Base-by-base conservation (phyloP, 1,140 invertebrate species). In the Anoplophora glabripennis region DNA sequence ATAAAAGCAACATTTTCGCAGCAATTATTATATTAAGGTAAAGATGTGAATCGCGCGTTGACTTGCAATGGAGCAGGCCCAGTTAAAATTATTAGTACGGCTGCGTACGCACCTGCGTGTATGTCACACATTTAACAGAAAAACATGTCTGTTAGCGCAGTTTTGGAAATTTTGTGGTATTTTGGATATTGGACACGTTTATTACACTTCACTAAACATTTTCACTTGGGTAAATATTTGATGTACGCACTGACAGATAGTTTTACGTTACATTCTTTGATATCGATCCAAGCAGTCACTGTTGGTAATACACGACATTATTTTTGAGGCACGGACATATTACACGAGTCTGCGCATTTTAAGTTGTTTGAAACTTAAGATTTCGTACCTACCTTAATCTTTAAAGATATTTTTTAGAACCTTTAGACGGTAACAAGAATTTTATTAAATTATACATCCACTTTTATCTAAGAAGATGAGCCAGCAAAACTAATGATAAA, bases 31-130 rank as follows among this genome's bases (percentile, higher is more conserved):
- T 65, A 66, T 60, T 37, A 34, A 34, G 33, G 11, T 34, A 49
- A 41, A 44, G n/a, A 62, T 67, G 63, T 58, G 66, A 69, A 69
- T 67, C 73, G 71, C 73, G 71, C 75, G 68, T 68, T 64, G 64
- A 56, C 59, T 61, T 72, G 65, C 59, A 73, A 71, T 75, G 77
- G 88, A 88, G 87, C 88, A 89, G 83, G 86, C 87, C 82, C 88
- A 89, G 87, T 87, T 83, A 85, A 86, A 83, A 83, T 84, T 83
- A 83, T 80, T 81, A 87, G 82, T 85, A 88, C 86, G 86, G 81
- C 86, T 90, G 89, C 89, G 89, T 90, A 90, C 88, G 88, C 88
- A 91, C 88, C 88, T 90, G 88, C 86, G 87, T 89, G 86, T 84
- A 83, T 83, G 69, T 71, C 61, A 60, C 60, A 71, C 72, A 72